Base-by-base conservation (phyloP, 2,888 invertebrate genomes). In the Trissonchulus latispiculum region DNA sequence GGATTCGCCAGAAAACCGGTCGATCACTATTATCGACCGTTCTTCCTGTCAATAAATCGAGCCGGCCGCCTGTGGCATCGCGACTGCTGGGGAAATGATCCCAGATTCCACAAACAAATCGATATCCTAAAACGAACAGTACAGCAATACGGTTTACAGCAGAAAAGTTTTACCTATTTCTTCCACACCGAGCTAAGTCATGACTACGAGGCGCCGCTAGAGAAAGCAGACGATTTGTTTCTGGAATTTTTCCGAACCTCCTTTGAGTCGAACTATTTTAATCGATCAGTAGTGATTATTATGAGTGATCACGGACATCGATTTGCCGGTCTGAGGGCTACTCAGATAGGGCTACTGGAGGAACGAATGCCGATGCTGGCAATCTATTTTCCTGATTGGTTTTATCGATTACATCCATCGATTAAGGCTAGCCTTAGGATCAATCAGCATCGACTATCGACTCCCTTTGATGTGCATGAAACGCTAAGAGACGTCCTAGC, bases 281-380 rank as follows among this genome's bases (percentile, higher is more conserved):
- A 71, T 61, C 48, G 61, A 3, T 28, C 67, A 2, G 28, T 32
- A 2, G 2, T 71, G 3, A 28, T 71, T 8, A 3, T 71, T 2
- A n/a, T 33, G 15, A 32, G 72, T 31, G 72, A 71, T 32, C 72
- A 71, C 33, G 72, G 72, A 15, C 66, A 70, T 37, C 66, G 72
- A 23, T 68, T 36, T 33, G 35, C n/a, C 2, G 2, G 3, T 28
- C 2, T 71, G 2, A 61, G 72, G 28, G 35, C 15, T 33, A 72
- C 72, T 15, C 35, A 71, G n/a, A 37, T 73, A 1, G 73, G 73
- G 28, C 70, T 73, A n/a, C 3, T 73, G 29, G 73, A 73, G 59
- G 73, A 73, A 61, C 69, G 73, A 8, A 36, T 48, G 69, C 73
- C 73, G 23, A 72, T 73, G 70, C 71, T 73, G 28, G n/a, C 29